These are phyloP conservation scores for Raja brachyura DNA, from an alignment of 2,113 vertebrate genomes.

Conservation along the genomic window DNA sequence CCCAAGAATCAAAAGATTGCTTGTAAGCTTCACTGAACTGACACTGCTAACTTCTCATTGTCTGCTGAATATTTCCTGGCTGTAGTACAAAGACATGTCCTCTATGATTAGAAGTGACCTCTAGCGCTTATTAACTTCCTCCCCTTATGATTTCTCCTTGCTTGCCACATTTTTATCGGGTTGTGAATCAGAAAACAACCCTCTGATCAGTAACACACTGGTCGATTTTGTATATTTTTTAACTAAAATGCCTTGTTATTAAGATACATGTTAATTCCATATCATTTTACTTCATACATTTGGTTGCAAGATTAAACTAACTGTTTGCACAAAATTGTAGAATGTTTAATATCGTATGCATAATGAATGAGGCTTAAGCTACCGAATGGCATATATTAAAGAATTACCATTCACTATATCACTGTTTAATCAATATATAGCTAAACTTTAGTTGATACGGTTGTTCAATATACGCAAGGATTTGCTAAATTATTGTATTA, in stretches of 20 bases:
- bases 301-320: slow-evolving; percentile 7
- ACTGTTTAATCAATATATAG: slow-evolving; percentile 72
- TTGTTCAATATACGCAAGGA: slow-evolving; percentile 76
- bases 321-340: slow-evolving; percentile 55
- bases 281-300: neutral
- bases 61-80: slow-evolving; percentile 21
- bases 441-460: slow-evolving; percentile 69
- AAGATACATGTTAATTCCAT: neutral
- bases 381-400: slow-evolving; percentile 73
- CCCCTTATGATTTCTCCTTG: neutral
- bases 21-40: slow-evolving; percentile 23
- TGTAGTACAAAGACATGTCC: slow-evolving; percentile 8
- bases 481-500: slow-evolving; percentile 75
- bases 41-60: slow-evolving; percentile 27
- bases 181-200: neutral
- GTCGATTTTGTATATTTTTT: neutral
- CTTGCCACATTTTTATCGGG: neutral
- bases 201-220: neutral
- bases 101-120: slow-evolving; percentile 14
- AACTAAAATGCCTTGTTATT: slow-evolving; percentile 17
- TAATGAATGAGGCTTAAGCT: slow-evolving; percentile 71
- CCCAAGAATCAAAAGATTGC: slow-evolving; percentile 7
- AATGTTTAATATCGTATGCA: slow-evolving; percentile 79
- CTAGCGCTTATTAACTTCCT: neutral
- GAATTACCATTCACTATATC: slow-evolving; percentile 72